A percentile compares a stretch with the other conserved stretches of the same genome.
These are phyloP conservation scores for Aspidapion aeneum DNA, from an alignment of 2,888 invertebrate genomes.

Conservation along the genomic window DNA sequence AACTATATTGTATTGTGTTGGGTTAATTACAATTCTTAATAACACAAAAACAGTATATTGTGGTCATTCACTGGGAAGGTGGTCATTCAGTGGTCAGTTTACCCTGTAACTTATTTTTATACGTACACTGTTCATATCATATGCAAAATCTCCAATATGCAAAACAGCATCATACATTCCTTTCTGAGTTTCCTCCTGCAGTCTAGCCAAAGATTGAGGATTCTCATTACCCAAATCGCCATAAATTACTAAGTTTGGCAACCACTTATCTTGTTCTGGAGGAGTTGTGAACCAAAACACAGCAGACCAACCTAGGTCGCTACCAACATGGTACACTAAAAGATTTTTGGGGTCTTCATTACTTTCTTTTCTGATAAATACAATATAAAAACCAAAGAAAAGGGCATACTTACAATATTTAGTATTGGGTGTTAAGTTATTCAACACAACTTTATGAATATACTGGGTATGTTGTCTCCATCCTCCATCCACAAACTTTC, in stretches of 20 bases:
- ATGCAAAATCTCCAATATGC: slow-evolving; percentile 94
- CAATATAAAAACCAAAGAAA: slow-evolving; percentile 1
- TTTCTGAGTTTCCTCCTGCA: slow-evolving; percentile 80
- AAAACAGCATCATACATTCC: slow-evolving; percentile 81
- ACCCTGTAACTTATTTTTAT: no score
- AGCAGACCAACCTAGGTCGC: slow-evolving; percentile 77
- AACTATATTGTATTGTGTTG: no score
- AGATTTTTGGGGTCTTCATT: no score
- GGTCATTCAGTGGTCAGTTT: no score
- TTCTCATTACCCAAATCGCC: slow-evolving; percentile 95
- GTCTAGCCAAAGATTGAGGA: slow-evolving; percentile 77
- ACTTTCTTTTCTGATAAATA: no score
- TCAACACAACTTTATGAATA: slow-evolving; percentile 71
- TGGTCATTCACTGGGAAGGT: no score
- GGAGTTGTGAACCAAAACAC: slow-evolving; percentile 73
- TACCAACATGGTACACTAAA: slow-evolving; percentile 78
- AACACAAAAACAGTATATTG: no score
- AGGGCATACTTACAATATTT: slow-evolving; percentile 55
- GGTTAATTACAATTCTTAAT: no score
- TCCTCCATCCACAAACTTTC: slow-evolving; percentile 74
- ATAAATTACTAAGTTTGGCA: slow-evolving; percentile 78
- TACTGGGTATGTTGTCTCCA: slow-evolving; percentile 59
- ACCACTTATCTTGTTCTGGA: slow-evolving; percentile 66
- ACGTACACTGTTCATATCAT: slow-evolving; percentile 83
- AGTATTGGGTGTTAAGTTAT: slow-evolving; percentile 57